Evolutionary conservation across 2,888 invertebrate genomes (phyloP), one percentile per base, ranked within the genome.

Genomic region (Drosophila longiperda): DNA sequence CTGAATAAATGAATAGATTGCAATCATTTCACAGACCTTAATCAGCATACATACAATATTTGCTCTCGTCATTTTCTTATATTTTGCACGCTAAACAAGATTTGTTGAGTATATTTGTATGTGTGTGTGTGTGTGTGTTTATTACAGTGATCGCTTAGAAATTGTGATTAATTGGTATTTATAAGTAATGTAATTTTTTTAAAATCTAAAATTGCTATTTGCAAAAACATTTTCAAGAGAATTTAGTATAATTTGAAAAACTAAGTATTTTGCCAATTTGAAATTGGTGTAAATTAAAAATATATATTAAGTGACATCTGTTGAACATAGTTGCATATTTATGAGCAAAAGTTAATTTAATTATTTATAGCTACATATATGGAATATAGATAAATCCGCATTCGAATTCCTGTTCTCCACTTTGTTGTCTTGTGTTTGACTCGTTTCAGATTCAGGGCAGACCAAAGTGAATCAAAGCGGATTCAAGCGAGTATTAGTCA

Each of bases 371-470:
- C 26, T 1, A 23, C 45, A 45, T 23, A 45, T 29, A 29, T 29
- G 12, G 1, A 12, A 34, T 36, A 54, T 48, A n/a, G 45, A 61
- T 73, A 52, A 60, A 54, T 81, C 58, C 64, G 52, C 54, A 40
- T 66, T 67, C 45, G 68, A 72, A 68, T 76, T 78, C 80, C 76
- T 80, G 68, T 63, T 64, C 53, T 33, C 58, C 55, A 36, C 32
- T 48, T 48, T 32, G 23, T 50, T 52, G 17, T 12, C 53, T 50
- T 52, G 72, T 61, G 78, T 64, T 64, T 75, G 71, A 83, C 89
- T 78, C 55, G 89, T 71, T 81, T 67, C n/a, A 17, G 59, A 84
- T 81, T 83, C 81, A 79, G 87, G 84, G 82, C 84, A 84, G 70
- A 45, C 69, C 59, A 66, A 72, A 45, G 23, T 45, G 45, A 45